Percentiles rank a stretch among this genome's conserved stretches.
These are phyloP conservation scores for Mechanitis messenoides DNA, from an alignment of 2,888 invertebrate genomes.

Conservation along the genomic window DNA sequence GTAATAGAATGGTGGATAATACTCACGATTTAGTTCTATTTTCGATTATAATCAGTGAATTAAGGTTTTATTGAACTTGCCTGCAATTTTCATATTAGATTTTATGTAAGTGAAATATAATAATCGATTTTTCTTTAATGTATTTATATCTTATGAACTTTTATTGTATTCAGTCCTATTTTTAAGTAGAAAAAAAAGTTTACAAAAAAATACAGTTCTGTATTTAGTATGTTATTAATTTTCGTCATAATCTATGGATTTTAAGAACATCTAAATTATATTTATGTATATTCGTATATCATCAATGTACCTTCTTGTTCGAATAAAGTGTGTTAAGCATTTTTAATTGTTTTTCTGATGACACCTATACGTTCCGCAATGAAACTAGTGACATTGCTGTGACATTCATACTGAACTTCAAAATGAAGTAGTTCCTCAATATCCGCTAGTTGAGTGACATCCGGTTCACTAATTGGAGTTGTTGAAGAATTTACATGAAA, in stretches of 20 bases:
- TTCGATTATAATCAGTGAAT: too few species aligned
- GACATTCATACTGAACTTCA: not conserved
- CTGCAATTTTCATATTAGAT: constrained; percentile 1
- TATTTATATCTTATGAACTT: too few species aligned
- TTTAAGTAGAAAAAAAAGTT: too few species aligned
- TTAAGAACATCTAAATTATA: constrained; percentile 13
- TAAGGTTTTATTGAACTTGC: not conserved
- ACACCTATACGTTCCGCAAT: not conserved
- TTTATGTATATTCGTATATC: constrained; percentile 23
- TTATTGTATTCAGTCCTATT: too few species aligned
- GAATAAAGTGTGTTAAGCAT: constrained; percentile 62
- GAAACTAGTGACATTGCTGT: too few species aligned
- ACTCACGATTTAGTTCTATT: not conserved
- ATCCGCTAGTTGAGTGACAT: too few species aligned
- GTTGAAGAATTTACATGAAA: not conserved
- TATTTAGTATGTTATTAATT: too few species aligned
- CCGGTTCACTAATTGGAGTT: too few species aligned
- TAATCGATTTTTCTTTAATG: too few species aligned
- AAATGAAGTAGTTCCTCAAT: too few species aligned
- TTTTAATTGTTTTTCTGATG: constrained; percentile 26
- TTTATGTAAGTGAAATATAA: too few species aligned
- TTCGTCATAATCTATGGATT: not conserved
- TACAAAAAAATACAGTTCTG: too few species aligned
- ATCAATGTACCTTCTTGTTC: constrained; percentile 41
- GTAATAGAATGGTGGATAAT: constrained; percentile 20